A percentile compares a stretch with the other conserved stretches of the same genome.
phyloP scores from a whole-genome alignment of 2,888 invertebrate genomes.

The Nycteola revayana region DNA sequence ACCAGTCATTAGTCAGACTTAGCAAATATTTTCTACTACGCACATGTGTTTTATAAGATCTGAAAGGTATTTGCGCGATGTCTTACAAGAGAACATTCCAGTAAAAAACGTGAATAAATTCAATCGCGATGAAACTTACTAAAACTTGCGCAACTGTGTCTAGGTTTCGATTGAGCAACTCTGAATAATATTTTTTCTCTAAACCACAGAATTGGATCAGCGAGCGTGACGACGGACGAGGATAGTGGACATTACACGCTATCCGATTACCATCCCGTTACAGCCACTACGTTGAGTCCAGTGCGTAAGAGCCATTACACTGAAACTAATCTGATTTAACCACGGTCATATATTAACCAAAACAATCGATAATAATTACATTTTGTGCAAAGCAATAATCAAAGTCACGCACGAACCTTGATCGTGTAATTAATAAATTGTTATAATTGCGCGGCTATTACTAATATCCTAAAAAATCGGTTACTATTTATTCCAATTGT shows the following conservation, averaged over 20 bases:
- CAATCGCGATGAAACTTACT: slow-evolving; percentile 25
- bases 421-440: too few species aligned
- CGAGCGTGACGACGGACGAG: slow-evolving; percentile 52
- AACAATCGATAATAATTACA: slow-evolving; percentile 41
- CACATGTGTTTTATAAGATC: too few species aligned
- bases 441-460: too few species aligned
- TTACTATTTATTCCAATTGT: too few species aligned
- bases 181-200: slow-evolving; percentile 34
- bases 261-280: slow-evolving; percentile 46
- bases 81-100: too few species aligned
- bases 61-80: too few species aligned
- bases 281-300: slow-evolving; percentile 23
- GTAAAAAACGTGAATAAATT: slow-evolving; percentile 20
- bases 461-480: too few species aligned
- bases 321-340: slow-evolving; percentile 30
- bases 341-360: slow-evolving; percentile 37
- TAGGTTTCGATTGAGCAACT: slow-evolving; percentile 36
- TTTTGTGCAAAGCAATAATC: slow-evolving; percentile 33
- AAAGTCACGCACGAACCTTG: slow-evolving; percentile 26
- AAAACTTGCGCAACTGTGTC: slow-evolving; percentile 39
- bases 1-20: too few species aligned
- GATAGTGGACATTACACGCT: slow-evolving; percentile 47
- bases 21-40: too few species aligned
- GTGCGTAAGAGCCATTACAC: slow-evolving; percentile 8
- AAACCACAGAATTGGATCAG: slow-evolving; percentile 53